Conservation (phyloP, 2,797 vertebrate species). For the Petrocephalus schoutedeni region DNA sequence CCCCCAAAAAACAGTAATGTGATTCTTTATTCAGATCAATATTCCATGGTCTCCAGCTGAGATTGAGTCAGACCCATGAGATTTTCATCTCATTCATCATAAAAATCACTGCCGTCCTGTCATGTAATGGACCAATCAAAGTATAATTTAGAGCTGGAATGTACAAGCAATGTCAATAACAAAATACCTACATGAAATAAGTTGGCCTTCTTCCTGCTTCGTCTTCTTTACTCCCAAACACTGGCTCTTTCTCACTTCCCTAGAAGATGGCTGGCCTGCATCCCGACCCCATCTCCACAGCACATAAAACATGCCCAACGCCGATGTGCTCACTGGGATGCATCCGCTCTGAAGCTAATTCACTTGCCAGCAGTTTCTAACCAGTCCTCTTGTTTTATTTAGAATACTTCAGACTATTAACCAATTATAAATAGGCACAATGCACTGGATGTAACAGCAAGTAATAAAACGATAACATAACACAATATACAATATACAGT, state of each 20-base stretch:
- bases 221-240: slow-evolving; percentile 9
- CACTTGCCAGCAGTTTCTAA: not conserved
- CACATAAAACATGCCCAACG: not conserved
- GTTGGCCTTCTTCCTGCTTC: not conserved
- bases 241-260: not conserved
- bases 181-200: not conserved
- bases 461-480: not conserved
- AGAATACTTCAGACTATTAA: not conserved
- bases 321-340: not conserved
- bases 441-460: not conserved
- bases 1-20: slow-evolving; percentile 45
- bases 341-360: not conserved
- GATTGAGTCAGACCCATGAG: slow-evolving; percentile 53
- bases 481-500: not conserved
- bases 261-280: not conserved
- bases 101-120: slow-evolving; percentile 10
- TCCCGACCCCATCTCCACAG: not conserved
- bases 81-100: slow-evolving; percentile 34
- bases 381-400: not conserved
- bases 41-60: slow-evolving; percentile 52
- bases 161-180: not conserved
- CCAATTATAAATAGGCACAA: not conserved
- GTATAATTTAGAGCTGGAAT: slow-evolving; percentile 10
- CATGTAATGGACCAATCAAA: slow-evolving; percentile 23
- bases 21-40: slow-evolving; percentile 57